Base-by-base conservation (phyloP, 2,113 vertebrate genomes). In the Heterotis niloticus region DNA sequence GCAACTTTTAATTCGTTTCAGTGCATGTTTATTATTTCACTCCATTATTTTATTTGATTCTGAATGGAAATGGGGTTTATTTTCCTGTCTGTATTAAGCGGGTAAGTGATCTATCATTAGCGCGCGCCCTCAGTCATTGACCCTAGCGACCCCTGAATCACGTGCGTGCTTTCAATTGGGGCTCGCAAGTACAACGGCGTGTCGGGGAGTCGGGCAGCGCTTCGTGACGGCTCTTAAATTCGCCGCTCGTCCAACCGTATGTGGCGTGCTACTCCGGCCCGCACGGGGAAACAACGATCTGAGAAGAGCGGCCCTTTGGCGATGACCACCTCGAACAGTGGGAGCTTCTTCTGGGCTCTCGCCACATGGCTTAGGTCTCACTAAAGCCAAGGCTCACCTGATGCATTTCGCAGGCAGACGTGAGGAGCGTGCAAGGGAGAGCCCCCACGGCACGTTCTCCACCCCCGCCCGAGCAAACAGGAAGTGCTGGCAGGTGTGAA, bases 401-500 rank as follows among this genome's bases (percentile, higher is more conserved):
- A 57, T 69, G 10, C 52, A 28, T 69, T 52, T 69, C 57, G 16
- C 51, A 64, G 34, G 57, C 59, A 20, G 74, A 1, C 60, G 29
- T 11, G 20, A 1, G 11, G 75, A 5, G 14, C 29, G 62, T 65
- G 75, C 74, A 34, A 17, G 75, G 16, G 62, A 18, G 16, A 0
- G 67, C 20, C 52, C 23, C 26, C 3, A 26, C 20, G 26, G 67
- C 28, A 51, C 67, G 77, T 78, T 59, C 18, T 14, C 56, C 10
- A 13, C 28, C 26, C 17, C 17, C 13, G 51, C 24, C 52, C 64
- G 66, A 75, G 70, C 54, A 17, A 17, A 79, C 71, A 34, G 78
- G 64, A 75, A 75, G 64, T 51, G 26, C 78, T 54, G 71, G 62
- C 78, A 79, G 78, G 78, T 75, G 60, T 74, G 66, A 70, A 68